These are phyloP conservation scores for Acanthosoma haemorrhoidale DNA, from an alignment of 2,888 invertebrate genomes.

Conservation along the genomic window DNA sequence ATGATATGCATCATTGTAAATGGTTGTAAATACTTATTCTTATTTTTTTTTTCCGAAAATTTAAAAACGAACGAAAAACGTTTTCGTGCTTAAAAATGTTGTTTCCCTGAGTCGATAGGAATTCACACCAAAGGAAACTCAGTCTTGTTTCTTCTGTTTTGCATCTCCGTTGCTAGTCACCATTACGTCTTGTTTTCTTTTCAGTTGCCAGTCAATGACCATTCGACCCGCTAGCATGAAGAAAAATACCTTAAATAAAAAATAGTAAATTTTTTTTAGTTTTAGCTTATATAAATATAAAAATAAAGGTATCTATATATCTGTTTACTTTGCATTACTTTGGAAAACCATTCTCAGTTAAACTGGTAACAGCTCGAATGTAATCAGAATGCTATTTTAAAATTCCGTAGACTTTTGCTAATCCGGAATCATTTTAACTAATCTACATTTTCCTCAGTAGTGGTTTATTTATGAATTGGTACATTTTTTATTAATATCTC, in stretches of 20 bases:
- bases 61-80: neutral
- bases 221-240: conserved; percentile 86
- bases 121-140: conserved; percentile 40
- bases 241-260: conserved; percentile 60
- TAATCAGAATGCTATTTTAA: no score
- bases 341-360: no score
- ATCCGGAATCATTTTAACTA: no score
- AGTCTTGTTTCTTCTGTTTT: conserved; percentile 52
- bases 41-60: neutral
- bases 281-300: neutral
- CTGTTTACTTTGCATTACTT: no score
- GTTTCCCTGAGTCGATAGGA: conserved; percentile 21
- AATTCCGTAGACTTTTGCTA: no score
- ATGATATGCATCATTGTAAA: conserved; percentile 24
- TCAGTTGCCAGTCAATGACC: conserved; percentile 70
- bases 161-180: conserved; percentile 49
- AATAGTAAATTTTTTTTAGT: neutral
- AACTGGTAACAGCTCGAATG: no score
- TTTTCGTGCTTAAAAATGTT: neutral
- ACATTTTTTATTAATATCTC: no score
- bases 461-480: no score
- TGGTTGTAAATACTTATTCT: neutral
- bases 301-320: no score
- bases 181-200: conserved; percentile 48
- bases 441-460: no score